A percentile compares a stretch with the other conserved stretches of the same genome.
Conservation (phyloP, 2,888 invertebrate species). For the Lochmaea crataegi region DNA sequence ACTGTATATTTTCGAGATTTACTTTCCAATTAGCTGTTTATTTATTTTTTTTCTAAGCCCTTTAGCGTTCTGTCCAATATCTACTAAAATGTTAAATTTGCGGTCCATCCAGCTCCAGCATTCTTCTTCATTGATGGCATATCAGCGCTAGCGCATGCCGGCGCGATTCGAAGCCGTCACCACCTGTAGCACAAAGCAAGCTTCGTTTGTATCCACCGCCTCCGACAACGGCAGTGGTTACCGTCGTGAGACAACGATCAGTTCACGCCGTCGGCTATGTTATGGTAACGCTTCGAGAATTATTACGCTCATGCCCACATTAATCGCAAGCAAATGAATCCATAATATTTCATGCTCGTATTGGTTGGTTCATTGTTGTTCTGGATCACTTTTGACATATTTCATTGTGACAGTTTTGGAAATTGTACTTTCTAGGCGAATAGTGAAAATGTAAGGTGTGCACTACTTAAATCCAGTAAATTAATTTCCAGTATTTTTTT, state of each 20-base stretch:
- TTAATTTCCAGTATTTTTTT: neutral
- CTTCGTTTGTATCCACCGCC: conserved; percentile 12
- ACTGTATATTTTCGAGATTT: too few species aligned
- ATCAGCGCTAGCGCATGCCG: conserved; percentile 7
- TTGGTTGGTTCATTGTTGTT: neutral
- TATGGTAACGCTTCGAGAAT: neutral
- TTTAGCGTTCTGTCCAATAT: too few species aligned
- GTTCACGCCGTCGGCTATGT: neutral
- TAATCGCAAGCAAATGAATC: neutral
- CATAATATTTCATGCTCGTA: conserved; percentile 3
- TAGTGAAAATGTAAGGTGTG: neutral
- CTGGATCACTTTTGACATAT: neutral
- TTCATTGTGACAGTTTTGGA: neutral
- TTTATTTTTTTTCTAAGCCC: too few species aligned
- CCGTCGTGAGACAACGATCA: conserved; percentile 1
- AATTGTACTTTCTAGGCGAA: neutral
- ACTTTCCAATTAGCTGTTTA: too few species aligned
- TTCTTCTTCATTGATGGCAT: conserved; percentile 5
- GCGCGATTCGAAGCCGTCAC: neutral
- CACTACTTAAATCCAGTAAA: neutral
- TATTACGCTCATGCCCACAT: conserved; percentile 5
- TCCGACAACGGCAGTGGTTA: neutral
- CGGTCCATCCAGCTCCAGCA: neutral
- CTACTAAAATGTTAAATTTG: neutral
- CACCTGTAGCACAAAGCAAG: conserved; percentile 7